phyloP scores from a whole-genome alignment of 2,113 vertebrate genomes.

The Nesoenas mayeri region DNA sequence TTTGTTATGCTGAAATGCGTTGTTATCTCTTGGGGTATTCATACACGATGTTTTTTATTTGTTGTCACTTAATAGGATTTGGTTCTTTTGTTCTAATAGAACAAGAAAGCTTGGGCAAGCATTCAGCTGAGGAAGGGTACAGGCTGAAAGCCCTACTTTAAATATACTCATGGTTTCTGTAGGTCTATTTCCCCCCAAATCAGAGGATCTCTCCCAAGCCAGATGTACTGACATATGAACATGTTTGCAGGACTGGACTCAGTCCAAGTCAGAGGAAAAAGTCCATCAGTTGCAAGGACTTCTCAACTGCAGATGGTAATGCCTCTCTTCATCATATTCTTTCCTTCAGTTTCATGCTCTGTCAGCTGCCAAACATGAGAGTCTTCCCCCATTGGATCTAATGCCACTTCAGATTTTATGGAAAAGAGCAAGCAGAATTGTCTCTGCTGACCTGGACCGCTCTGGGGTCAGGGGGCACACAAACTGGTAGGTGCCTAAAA shows the following conservation, averaged over 20 bases:
- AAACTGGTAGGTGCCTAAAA: neutral
- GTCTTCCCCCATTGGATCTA: neutral
- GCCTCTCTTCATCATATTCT: neutral
- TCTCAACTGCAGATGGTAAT: neutral
- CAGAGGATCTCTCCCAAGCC: neutral
- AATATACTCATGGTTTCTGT: neutral
- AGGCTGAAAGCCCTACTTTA: neutral
- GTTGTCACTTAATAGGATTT: neutral
- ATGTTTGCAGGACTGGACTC: neutral
- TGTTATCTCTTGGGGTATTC: neutral
- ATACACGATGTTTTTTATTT: neutral
- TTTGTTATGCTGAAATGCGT: neutral
- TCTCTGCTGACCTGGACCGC: neutral
- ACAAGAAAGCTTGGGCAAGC: neutral
- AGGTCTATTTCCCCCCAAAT: neutral
- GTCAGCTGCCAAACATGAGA: neutral
- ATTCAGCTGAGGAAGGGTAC: neutral
- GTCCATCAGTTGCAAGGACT: neutral
- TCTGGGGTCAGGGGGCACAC: fast-evolving
- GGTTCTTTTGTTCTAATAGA: neutral
- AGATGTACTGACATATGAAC: neutral
- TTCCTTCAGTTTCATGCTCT: neutral
- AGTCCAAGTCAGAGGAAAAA: neutral
- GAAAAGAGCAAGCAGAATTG: neutral
- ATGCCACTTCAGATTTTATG: neutral